Evolutionary conservation across 1,140 invertebrate genomes (phyloP).

Genomic region (Harpegnathos saltator): DNA sequence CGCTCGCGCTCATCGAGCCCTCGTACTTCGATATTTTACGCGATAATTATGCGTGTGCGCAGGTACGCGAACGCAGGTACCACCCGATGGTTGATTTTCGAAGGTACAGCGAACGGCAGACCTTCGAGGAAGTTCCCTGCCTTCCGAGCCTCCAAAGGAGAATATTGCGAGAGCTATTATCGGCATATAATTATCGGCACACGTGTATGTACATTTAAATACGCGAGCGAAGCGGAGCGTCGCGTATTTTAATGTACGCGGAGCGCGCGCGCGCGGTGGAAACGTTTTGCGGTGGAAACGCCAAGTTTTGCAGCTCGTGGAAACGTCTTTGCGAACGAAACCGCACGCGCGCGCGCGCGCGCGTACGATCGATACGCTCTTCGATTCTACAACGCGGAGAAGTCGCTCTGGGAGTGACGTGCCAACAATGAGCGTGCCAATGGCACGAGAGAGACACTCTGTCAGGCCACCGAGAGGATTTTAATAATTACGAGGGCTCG

Average conservation of each 20-base stretch:
- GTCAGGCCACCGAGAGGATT: conserved; percentile 74
- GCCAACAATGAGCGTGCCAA: conserved; percentile 75
- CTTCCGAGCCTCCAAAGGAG: no score
- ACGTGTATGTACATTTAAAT: no score
- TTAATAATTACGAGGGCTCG: conserved; percentile 76
- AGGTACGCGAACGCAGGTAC: background rate
- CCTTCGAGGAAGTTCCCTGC: no score
- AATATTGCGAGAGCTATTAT: no score
- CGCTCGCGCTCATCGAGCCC: conserved; percentile 2
- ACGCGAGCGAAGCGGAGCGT: no score
- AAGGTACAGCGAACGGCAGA: background rate
- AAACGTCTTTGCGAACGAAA: conserved; percentile 63
- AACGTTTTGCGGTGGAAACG: background rate
- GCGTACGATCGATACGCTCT: conserved; percentile 49
- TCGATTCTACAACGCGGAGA: conserved; percentile 50
- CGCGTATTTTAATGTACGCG: no score
- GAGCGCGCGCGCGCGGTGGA: no score
- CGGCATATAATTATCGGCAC: no score
- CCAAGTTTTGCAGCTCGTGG: conserved; percentile 1
- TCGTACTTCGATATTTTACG: conserved; percentile 12
- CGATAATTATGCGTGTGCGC: background rate
- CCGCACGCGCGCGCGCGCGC: conserved; percentile 41
- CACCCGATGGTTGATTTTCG: background rate
- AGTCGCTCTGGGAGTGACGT: conserved; percentile 72
- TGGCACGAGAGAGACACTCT: conserved; percentile 75